Percentiles rank a stretch among this genome's conserved stretches.
Evolutionary conservation across 2,113 vertebrate genomes (phyloP).

Genomic region (Rhinolophus sinicus): DNA sequence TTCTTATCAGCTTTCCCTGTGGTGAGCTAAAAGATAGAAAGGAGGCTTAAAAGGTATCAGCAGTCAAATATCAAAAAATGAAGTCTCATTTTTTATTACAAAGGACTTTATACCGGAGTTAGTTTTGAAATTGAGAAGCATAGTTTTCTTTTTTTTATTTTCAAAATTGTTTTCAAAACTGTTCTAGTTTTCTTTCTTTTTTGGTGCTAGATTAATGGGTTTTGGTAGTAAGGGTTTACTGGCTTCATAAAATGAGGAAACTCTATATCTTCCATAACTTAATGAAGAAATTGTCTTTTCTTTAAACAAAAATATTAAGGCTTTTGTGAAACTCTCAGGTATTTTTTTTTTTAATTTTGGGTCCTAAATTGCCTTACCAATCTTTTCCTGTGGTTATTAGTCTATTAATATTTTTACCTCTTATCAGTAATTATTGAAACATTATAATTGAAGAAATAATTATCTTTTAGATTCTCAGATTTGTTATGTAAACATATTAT

Average conservation of each 20-base stretch:
- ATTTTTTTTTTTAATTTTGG: background rate
- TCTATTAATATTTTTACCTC: background rate
- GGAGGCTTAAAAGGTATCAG: background rate
- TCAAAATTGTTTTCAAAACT: background rate
- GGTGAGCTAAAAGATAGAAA: background rate
- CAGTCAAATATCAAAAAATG: background rate
- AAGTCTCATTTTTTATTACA: background rate
- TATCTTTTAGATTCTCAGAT: background rate
- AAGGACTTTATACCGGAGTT: background rate
- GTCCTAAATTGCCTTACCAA: background rate
- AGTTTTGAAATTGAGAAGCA: background rate
- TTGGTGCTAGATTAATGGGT: background rate
- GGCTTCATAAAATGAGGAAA: background rate
- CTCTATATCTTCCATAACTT: background rate
- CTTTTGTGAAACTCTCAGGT: background rate
- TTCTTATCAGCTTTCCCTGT: background rate
- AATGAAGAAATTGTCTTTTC: background rate
- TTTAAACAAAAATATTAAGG: background rate
- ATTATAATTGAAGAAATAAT: background rate
- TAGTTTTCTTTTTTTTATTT: background rate
- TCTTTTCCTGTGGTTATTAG: background rate
- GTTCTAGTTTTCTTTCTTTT: background rate
- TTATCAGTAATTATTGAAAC: background rate
- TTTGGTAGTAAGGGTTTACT: background rate
- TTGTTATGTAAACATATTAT: background rate